These are phyloP conservation scores for Cepaea hortensis DNA, from an alignment of 2,888 invertebrate genomes.

Conservation along the genomic window DNA sequence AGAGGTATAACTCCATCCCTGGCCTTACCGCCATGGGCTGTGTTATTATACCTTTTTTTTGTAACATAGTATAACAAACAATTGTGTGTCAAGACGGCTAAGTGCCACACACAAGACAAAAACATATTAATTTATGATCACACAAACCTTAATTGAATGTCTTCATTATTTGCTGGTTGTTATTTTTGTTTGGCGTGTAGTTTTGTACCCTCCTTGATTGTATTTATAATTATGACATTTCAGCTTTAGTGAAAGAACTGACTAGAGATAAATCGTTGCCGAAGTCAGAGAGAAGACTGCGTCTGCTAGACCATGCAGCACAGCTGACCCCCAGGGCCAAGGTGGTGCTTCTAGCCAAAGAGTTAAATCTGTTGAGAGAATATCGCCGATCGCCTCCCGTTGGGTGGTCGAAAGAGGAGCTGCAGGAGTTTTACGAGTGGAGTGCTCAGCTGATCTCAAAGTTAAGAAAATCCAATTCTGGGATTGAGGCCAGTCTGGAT, in stretches of 20 bases:
- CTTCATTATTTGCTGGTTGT: too few relatives aligned
- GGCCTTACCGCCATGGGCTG: too few relatives aligned
- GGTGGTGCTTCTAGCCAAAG: slow-evolving; percentile 87
- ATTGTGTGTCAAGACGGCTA: too few relatives aligned
- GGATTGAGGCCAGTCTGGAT: slow-evolving; percentile 78
- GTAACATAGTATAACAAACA: too few relatives aligned
- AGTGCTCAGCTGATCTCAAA: slow-evolving; percentile 82
- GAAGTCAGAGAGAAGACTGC: slow-evolving; percentile 81
- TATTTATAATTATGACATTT: background rate
- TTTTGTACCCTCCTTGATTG: too few relatives aligned
- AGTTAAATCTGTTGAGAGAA: slow-evolving; percentile 87
- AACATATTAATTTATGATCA: too few relatives aligned
- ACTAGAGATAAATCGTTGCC: slow-evolving; percentile 85
- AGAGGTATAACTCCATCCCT: too few relatives aligned
- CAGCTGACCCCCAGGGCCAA: slow-evolving; percentile 81
- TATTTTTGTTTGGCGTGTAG: too few relatives aligned
- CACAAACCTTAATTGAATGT: too few relatives aligned
- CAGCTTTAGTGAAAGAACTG: slow-evolving; percentile 74
- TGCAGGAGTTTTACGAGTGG: slow-evolving; percentile 83
- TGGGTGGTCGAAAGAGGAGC: slow-evolving; percentile 82
- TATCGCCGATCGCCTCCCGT: slow-evolving; percentile 78
- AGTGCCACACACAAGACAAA: too few relatives aligned
- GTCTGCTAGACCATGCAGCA: slow-evolving; percentile 82
- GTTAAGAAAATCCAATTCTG: slow-evolving; percentile 81
- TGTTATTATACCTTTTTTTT: too few relatives aligned